Percentiles rank a stretch among this genome's conserved stretches.
These are phyloP conservation scores for Pao palembangensis DNA, from an alignment of 2,113 vertebrate species.

Conservation along the genomic window DNA sequence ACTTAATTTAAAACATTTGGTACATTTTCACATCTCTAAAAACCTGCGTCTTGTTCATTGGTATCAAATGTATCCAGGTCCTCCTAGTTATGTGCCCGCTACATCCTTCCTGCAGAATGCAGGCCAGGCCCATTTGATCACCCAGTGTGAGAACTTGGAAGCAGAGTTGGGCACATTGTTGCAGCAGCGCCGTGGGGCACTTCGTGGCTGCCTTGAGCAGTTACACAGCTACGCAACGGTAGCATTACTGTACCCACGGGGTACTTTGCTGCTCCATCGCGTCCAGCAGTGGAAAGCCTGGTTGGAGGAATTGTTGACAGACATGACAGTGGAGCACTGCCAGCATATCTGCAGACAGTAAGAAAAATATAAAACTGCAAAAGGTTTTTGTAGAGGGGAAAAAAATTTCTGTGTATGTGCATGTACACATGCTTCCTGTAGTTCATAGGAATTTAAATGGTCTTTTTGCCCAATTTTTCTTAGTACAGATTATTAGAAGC, in stretches of 20 bases:
- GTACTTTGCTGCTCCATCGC: conserved; percentile 87
- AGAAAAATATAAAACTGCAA: conserved; percentile 4
- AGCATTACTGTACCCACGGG: conserved; percentile 91
- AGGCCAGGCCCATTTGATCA: conserved; percentile 93
- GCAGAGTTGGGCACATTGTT: conserved; percentile 86
- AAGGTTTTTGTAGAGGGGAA: background rate
- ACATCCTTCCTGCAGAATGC: conserved; percentile 96
- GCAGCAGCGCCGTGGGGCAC: conserved; percentile 88
- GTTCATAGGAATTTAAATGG: too few species aligned
- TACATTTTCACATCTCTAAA: background rate
- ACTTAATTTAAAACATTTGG: background rate
- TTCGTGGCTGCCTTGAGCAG: conserved; percentile 90
- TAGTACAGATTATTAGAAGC: background rate
- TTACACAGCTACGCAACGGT: conserved; percentile 97
- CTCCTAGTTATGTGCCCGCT: conserved; percentile 97
- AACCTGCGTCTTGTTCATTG: background rate
- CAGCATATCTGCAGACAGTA: conserved; percentile 90
- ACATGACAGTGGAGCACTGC: conserved; percentile 88
- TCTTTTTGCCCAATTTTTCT: too few species aligned
- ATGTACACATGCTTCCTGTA: background rate
- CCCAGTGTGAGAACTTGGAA: conserved; percentile 93
- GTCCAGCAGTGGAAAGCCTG: conserved; percentile 94
- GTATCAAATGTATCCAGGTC: conserved; percentile 72
- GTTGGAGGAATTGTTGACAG: conserved; percentile 92
- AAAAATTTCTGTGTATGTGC: background rate